Evolutionary conservation across 1,140 invertebrate species (phyloP).

Genomic region (Zophobas atratus): DNA sequence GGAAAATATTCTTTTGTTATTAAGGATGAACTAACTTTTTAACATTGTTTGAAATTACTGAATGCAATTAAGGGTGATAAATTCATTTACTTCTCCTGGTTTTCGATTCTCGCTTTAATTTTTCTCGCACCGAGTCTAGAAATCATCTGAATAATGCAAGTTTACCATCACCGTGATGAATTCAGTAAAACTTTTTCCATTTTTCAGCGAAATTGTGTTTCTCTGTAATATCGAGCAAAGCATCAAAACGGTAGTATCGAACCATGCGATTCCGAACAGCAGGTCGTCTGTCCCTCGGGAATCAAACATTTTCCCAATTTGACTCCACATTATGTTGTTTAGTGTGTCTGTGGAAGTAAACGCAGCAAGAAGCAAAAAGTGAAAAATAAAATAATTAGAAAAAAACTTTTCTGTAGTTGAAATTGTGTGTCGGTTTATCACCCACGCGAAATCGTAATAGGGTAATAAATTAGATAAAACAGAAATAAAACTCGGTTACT

Average conservation of each 20-base stretch:
- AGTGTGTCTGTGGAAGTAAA: background rate
- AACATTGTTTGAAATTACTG: no score
- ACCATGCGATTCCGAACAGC: background rate
- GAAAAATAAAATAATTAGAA: no score
- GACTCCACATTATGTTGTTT: background rate
- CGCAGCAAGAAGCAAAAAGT: no score
- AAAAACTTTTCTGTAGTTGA: no score
- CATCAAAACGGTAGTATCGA: background rate
- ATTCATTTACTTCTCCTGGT: no score
- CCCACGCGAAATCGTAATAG: background rate
- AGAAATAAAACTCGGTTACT: background rate
- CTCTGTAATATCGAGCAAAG: background rate
- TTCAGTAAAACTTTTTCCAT: background rate
- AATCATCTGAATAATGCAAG: background rate
- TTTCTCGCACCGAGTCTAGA: background rate
- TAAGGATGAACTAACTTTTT: no score
- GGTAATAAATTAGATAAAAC: constrained; percentile 6
- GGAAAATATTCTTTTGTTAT: no score
- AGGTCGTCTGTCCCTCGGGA: background rate
- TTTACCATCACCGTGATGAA: background rate
- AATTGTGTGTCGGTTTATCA: background rate
- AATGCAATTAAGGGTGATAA: no score
- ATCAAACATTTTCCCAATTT: constrained; percentile 1
- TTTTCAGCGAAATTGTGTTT: background rate
- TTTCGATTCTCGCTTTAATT: no score